Conservation (phyloP, 2,113 vertebrate species). For the Malaclemys terrapin region DNA sequence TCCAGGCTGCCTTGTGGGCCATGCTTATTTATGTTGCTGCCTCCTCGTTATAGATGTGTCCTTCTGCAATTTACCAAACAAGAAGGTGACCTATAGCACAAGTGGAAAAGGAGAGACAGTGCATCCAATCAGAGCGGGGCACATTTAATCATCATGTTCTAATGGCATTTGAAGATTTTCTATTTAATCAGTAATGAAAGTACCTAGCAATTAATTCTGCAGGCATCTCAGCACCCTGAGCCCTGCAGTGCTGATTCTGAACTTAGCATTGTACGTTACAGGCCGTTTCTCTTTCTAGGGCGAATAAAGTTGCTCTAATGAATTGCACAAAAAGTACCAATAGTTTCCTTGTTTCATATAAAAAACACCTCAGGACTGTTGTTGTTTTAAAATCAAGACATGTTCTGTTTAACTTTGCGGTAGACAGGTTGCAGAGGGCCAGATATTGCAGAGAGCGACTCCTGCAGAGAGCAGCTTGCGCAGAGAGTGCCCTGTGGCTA, state of each 20-base stretch:
- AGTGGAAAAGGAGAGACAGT: conserved; percentile 45
- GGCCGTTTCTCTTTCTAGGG: conserved; percentile 53
- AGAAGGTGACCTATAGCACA: conserved; percentile 62
- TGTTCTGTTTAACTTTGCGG: not conserved
- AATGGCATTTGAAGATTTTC: conserved; percentile 65
- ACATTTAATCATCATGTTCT: conserved; percentile 64
- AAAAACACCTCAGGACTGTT: conserved; percentile 16
- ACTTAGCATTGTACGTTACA: conserved; percentile 40
- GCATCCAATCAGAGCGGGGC: conserved; percentile 42
- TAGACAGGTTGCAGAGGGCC: not conserved
- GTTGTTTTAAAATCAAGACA: conserved; percentile 37
- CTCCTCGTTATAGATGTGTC: not conserved
- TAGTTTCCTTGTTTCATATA: conserved; percentile 18
- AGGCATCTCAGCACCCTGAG: conserved; percentile 16
- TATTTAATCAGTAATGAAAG: conserved; percentile 74
- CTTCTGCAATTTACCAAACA: conserved; percentile 41
- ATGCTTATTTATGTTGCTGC: not conserved
- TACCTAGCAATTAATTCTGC: conserved; percentile 71
- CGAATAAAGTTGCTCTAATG: conserved; percentile 57
- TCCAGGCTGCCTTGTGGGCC: conserved; percentile 23
- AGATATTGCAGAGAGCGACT: not conserved
- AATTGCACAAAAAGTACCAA: conserved; percentile 41
- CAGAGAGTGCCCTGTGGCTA: not conserved
- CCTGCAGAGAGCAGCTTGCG: not conserved
- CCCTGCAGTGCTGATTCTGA: conserved; percentile 34